Conservation (phyloP, 2,113 vertebrate species). For the Eretmochelys imbricata region DNA sequence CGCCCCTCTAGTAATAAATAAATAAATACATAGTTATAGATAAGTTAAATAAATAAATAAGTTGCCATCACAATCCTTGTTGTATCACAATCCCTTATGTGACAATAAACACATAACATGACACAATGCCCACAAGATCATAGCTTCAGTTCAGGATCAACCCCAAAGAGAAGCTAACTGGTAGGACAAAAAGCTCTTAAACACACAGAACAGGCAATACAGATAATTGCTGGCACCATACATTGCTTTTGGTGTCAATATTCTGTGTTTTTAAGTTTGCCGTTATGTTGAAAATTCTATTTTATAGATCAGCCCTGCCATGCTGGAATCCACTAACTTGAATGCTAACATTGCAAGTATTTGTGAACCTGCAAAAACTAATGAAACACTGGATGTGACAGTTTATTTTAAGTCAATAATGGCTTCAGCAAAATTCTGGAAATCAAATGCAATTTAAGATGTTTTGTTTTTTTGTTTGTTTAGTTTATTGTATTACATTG, state of each 20-base stretch:
- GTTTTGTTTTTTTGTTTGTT: background rate
- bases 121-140: background rate
- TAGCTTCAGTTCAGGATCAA: background rate
- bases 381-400: background rate
- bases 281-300: background rate
- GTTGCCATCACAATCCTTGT: background rate
- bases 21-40: too few species aligned
- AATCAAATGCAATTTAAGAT: background rate
- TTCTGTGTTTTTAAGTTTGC: background rate
- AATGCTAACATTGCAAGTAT: background rate
- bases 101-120: background rate
- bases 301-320: background rate
- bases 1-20: background rate
- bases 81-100: background rate
- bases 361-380: background rate
- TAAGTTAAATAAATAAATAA: background rate
- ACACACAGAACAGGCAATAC: background rate
- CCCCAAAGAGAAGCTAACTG: conserved; percentile 2
- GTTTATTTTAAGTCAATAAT: background rate
- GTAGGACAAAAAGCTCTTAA: background rate
- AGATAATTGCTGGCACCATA: background rate
- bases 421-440: background rate
- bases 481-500: background rate
- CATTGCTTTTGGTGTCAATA: background rate
- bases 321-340: background rate